Conservation (phyloP, 2,797 vertebrate species). For the Oceanodroma leucorhoa region DNA sequence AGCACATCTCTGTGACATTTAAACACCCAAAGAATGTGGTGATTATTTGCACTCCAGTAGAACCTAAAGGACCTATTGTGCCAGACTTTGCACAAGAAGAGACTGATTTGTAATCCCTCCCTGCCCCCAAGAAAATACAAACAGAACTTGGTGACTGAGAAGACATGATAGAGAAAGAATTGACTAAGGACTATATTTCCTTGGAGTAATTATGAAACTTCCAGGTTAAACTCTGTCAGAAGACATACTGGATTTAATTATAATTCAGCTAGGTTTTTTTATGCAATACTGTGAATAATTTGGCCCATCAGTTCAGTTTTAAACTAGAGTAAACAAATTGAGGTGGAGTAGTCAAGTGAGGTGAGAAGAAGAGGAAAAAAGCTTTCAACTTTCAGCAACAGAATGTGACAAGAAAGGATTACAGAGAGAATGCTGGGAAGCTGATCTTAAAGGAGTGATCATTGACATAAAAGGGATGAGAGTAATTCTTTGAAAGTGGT, state of each 20-base stretch:
- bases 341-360: neutral
- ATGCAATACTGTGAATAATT: neutral
- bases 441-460: neutral
- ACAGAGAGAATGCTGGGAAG: neutral
- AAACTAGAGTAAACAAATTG: neutral
- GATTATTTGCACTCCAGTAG: constrained; percentile 13
- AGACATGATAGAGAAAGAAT: neutral
- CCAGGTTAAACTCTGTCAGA: neutral
- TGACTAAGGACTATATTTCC: neutral
- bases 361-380: neutral
- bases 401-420: neutral
- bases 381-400: neutral
- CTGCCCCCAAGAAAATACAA: neutral
- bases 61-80: constrained; percentile 3
- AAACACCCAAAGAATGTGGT: neutral
- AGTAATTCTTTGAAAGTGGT: neutral
- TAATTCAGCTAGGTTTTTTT: neutral
- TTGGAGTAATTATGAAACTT: neutral
- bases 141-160: neutral
- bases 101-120: neutral
- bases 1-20: neutral
- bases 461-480: neutral
- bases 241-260: neutral
- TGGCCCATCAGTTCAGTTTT: neutral
- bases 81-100: neutral